Evolutionary conservation across 2,113 vertebrate species (phyloP), one percentile per base, ranked within the genome.

Genomic region (Cromileptes altivelis): DNA sequence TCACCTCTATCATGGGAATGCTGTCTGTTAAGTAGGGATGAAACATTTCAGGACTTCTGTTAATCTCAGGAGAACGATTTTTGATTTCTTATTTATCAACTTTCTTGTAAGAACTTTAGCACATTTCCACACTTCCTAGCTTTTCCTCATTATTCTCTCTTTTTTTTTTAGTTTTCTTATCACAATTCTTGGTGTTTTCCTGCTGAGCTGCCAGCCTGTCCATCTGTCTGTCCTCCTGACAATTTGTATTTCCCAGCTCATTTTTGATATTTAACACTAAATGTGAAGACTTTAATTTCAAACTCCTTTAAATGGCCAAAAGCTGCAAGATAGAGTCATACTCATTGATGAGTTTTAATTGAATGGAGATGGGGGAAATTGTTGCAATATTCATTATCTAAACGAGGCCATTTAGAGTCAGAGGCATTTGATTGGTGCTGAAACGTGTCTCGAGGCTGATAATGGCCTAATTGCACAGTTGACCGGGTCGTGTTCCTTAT

Each of bases 361-460:
- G 85, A 91, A 87, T 82, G 82, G 76, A 58, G 40, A 77, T 89
- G 61, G 75, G 71, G 69, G 63, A 80, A 87, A 90, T 82, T 85
- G 85, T 89, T 80, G 85, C 67, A 64, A 70, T 88, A 89, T 88
- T 93, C 89, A 87, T 93, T 91, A 90, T 91, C 88, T 87, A 84
- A 91, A 92, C 8, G 71, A 89, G 89, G 84, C 84, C 75, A 91
- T 92, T 92, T 88, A 86, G 80, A 87, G 86, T 84, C 72, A 33
- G 64, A 85, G 85, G 70, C 79, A 50, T 86, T 90, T 85, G 88
- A 91, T 79, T 88, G 90, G 82, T 82, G 63, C 67, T 18, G 64
- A 85, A 89, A 81, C n/a, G 19, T 87, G 85, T 89, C 86, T 82
- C 19, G 2, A 70, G 88, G 82, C 85, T 89, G 86, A 90, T 90